Evolutionary conservation across 2,888 invertebrate genomes (phyloP).

Genomic region (Lasioglossum morio): DNA sequence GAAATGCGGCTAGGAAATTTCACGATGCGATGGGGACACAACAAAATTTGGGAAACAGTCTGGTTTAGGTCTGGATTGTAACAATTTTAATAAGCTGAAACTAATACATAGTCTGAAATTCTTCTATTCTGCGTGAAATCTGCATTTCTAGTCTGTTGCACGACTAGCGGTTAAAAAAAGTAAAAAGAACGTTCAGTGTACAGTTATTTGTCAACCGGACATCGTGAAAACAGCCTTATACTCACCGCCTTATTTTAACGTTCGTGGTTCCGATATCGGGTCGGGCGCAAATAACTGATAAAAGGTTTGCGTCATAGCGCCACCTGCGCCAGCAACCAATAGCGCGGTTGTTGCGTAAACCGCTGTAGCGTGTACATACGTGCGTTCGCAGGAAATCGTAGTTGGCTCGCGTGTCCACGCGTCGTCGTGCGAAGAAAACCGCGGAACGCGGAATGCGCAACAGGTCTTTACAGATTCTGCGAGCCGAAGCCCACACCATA

Average conservation of each 20-base stretch:
- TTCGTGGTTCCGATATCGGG: constrained; percentile 38
- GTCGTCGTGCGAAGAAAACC: constrained; percentile 29
- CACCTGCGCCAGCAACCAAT: constrained; percentile 71
- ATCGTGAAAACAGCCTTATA: constrained; percentile 6
- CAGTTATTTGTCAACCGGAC: background rate
- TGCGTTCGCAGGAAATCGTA: constrained; percentile 42
- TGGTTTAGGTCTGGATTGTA: too few relatives aligned
- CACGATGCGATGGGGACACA: background rate
- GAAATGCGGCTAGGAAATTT: background rate
- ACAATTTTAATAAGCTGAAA: too few relatives aligned
- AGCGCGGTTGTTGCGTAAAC: constrained; percentile 71
- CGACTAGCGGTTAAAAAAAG: background rate
- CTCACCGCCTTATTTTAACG: constrained; percentile 10
- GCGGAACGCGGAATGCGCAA: constrained; percentile 30
- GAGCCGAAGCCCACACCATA: background rate
- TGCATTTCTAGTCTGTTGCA: background rate
- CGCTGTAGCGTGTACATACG: constrained; percentile 37
- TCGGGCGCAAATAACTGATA: constrained; percentile 59
- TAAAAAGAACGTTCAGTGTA: background rate
- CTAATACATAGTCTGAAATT: background rate
- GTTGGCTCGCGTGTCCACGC: constrained; percentile 23
- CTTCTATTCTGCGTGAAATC: background rate
- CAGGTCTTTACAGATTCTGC: constrained; percentile 33
- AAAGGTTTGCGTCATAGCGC: constrained; percentile 74
- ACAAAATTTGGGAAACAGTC: background rate